These are phyloP conservation scores for Luperina nickerlii DNA, from an alignment of 2,888 invertebrate genomes.

Conservation along the genomic window DNA sequence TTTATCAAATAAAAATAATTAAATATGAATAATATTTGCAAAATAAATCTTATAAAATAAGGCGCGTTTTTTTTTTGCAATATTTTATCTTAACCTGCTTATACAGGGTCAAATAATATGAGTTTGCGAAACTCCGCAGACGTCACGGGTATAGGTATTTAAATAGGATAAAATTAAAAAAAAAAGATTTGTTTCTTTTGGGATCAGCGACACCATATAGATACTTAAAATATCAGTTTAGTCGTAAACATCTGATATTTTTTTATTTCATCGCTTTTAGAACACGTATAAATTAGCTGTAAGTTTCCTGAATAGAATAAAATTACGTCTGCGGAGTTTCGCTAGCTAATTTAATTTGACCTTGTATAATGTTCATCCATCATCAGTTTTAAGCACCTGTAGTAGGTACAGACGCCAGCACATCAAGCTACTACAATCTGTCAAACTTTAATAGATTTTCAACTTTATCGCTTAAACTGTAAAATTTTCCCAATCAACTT, in stretches of 20 bases:
- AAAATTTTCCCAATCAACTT: no score
- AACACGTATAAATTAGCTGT: no score
- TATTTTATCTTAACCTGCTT: not conserved
- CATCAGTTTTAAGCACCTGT: not conserved
- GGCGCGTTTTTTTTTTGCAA: not conserved
- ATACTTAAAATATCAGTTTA: not conserved
- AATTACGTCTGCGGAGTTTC: no score
- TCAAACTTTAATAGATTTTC: no score
- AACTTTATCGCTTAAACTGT: no score
- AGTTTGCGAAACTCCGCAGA: not conserved
- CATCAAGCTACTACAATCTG: no score
- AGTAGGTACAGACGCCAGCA: no score
- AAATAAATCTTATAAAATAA: conserved; percentile 43
- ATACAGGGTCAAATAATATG: not conserved
- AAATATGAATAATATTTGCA: conserved; percentile 29
- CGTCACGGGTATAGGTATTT: not conserved
- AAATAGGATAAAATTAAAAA: not conserved
- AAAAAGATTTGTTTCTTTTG: not conserved
- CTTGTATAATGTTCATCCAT: not conserved
- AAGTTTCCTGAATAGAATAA: no score
- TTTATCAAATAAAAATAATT: conserved; percentile 8
- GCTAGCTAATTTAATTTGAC: not conserved
- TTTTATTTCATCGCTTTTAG: not conserved
- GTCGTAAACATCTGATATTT: not conserved
- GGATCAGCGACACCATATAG: not conserved